These are phyloP conservation scores for Drosophila meridionalis DNA, from an alignment of 2,888 invertebrate genomes.

Conservation along the genomic window DNA sequence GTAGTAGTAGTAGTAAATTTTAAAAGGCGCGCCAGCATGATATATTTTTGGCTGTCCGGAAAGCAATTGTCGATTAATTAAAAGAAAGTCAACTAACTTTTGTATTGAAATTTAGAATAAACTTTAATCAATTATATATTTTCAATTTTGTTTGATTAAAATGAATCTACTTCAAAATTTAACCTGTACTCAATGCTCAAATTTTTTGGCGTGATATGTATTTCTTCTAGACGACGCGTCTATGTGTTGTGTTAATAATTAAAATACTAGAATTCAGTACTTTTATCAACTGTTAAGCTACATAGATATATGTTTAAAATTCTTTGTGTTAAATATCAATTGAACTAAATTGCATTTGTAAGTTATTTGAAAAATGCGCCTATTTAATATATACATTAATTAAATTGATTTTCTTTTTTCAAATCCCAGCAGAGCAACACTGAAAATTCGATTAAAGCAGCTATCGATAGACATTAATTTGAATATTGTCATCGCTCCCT, in stretches of 20 bases:
- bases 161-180: no score
- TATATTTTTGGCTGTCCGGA: neutral
- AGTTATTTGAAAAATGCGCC: neutral
- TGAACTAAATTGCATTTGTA: neutral
- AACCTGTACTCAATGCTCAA: no score
- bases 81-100: no score
- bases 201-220: no score
- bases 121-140: no score
- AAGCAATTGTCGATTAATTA: no score
- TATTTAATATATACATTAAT: neutral
- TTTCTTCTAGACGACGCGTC: no score
- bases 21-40: neutral
- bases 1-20: conserved; percentile 5
- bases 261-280: neutral
- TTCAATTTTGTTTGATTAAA: no score
- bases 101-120: no score
- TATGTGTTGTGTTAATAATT: no score
- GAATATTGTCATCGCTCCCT: conserved; percentile 27
- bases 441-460: neutral
- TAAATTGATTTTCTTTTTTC: no score
- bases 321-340: neutral
- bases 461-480: conserved; percentile 27
- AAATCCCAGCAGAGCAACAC: conserved; percentile 1
- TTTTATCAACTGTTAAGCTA: neutral
- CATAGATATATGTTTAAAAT: no score